Evolutionary conservation across 2,888 invertebrate genomes (phyloP), one percentile per base, ranked within the genome.

Genomic region (Ectropis crepuscularia): DNA sequence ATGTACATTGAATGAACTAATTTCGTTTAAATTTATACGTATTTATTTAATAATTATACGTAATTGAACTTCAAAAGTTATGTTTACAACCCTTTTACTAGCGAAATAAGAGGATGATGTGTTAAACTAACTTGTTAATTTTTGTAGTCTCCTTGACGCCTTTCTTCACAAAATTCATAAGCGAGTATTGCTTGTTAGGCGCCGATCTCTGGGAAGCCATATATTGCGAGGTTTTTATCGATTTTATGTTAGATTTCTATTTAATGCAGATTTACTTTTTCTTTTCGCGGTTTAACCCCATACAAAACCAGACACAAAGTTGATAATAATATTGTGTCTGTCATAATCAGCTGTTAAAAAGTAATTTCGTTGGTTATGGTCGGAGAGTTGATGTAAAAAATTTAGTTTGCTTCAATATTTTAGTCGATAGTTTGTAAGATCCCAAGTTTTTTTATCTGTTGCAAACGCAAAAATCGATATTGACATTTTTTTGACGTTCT

Each of bases 161-260:
- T 77, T 82, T 87, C 61, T 81, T 83, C 0, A 88, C 65, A 70
- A 86, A 89, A 70, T 79, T 82, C 74, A 82, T 79, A 42, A 88
- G 65, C 6, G 86, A 80, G 50, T 76, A 78, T 71, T 86, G 84
- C 73, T 83, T 86, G 49, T 67, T 78, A 10, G 53, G 39, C 5
- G 61, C 45, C 47, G 38, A 53, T 69, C 80, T 80, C 60, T 77
- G 80, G 12, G 78, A 74, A 58, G 78, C 75, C 81, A 83, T 84
- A 47, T 38, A 41, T 28, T 51, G 2, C 10, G 16, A 39, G 0
- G 0, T 6, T 41, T 28, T 16, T 41, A 5, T n/a, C 6, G 6
- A 50, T 10, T 12, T 5, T 37, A 2, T 47, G 48, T 36, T 36
- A 48, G 28, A 28, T 6, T 28, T 28, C 16, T 41, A 51, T 41